Percentiles rank a stretch among this genome's conserved stretches.
Evolutionary conservation across 1,140 invertebrate species (phyloP).

Genomic region (Samia ricini): DNA sequence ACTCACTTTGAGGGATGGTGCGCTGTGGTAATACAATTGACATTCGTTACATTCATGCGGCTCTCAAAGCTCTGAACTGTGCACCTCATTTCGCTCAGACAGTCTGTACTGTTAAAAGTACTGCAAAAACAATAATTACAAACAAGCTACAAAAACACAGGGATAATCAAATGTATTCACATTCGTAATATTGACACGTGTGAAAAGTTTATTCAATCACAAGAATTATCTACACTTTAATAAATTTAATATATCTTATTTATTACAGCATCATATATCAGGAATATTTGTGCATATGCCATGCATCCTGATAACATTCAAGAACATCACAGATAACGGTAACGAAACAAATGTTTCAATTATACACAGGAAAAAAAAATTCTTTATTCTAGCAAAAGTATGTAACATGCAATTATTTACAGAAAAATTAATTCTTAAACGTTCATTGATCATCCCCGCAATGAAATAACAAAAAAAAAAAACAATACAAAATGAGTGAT

Average conservation of each 20-base stretch:
- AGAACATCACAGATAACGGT: no score
- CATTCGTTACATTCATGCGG: slow-evolving; percentile 70
- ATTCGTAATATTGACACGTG: slow-evolving; percentile 15
- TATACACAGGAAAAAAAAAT: background rate
- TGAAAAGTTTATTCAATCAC: no score
- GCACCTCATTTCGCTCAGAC: slow-evolving; percentile 72
- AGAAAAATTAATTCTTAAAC: background rate
- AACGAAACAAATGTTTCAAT: background rate
- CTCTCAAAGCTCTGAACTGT: slow-evolving; percentile 68
- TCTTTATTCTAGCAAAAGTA: background rate
- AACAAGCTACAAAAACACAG: slow-evolving; percentile 44
- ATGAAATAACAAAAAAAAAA: slow-evolving; percentile 13
- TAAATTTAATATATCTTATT: no score
- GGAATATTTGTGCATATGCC: no score
- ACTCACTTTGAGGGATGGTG: slow-evolving; percentile 63
- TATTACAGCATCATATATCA: no score
- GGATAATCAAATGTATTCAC: slow-evolving; percentile 15
- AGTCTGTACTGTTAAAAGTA: slow-evolving; percentile 75
- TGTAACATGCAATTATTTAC: background rate
- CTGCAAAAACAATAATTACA: slow-evolving; percentile 75
- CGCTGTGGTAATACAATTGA: slow-evolving; percentile 61
- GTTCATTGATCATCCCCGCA: slow-evolving; percentile 9
- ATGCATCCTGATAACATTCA: no score
- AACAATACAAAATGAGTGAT: slow-evolving; percentile 19
- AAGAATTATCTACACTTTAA: no score